Evolutionary conservation across 2,113 vertebrate species (phyloP), one percentile per base, ranked within the genome.

Genomic region (Oenanthe oenanthe): DNA sequence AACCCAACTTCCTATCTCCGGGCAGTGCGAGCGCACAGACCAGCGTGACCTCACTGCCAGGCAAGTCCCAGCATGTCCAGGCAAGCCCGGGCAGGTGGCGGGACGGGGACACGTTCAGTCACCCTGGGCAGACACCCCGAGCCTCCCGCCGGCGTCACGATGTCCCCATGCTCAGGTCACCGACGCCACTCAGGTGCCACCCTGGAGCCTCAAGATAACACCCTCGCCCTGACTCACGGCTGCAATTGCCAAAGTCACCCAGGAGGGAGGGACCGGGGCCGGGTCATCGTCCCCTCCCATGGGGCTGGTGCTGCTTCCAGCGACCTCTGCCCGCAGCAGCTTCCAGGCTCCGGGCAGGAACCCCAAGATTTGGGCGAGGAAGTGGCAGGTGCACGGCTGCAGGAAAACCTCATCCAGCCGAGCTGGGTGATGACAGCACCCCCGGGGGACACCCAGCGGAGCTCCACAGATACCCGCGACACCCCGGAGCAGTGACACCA

Each of bases 11-110:
- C 96, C 74, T 48, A 57, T 68, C 80, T 50, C 14, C 62, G 12
- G 92, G 80, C 92, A 26, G 71, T 1, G 3, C 0, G 66, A 43
- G 67, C 51, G 0, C 63, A 10, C 10, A 22, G 53, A 17, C 85
- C 48, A 45, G 66, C 17, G 87, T 97, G 97, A 97, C 95, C 95
- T 98, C 97, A 97, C 7, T 9, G 65, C 66, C 7, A 83, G 94
- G 85, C 97, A 97, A 95, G 96, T 80, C 92, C 51, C 94, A 89
- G 92, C 97, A 94, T 96, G 96, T 92, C 92, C 93, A 82, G 96
- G 89, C 97, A 97, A 95, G 97, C 89, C 96, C 85, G 22, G 93
- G 88, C 97, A 96, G 95, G 96, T 95, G 48, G 28, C 15, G 4
- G 82, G 70, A 58, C 9, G 19, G 67, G 71, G 74, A 70, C 38